Evolutionary conservation across 2,888 invertebrate species (phyloP).

Genomic region (Lycia hirtaria): DNA sequence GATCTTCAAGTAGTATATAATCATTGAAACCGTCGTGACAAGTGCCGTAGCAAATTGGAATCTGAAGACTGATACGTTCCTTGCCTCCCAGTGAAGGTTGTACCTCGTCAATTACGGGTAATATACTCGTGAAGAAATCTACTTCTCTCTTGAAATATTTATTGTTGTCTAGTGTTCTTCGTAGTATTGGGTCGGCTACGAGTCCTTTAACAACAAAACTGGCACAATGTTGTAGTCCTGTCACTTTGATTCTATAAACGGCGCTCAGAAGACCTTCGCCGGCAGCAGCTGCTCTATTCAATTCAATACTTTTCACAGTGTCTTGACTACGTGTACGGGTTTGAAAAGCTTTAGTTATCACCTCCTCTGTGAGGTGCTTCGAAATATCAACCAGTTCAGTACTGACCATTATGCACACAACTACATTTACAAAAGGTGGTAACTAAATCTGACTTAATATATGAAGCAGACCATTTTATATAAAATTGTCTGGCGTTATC

Average conservation of each 20-base stretch:
- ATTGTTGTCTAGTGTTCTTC: constrained; percentile 49
- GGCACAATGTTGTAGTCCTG: constrained; percentile 43
- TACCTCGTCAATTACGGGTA: constrained; percentile 51
- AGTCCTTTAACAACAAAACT: constrained; percentile 60
- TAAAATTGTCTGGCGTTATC: constrained; percentile 22
- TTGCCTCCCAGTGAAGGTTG: constrained; percentile 55
- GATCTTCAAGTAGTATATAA: constrained; percentile 62
- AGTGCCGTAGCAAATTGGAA: constrained; percentile 56
- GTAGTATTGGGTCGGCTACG: constrained; percentile 48
- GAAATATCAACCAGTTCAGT: constrained; percentile 54
- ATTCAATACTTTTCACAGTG: constrained; percentile 44
- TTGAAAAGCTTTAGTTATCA: constrained; percentile 55
- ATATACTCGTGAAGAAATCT: constrained; percentile 53
- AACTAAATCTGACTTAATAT: constrained; percentile 39
- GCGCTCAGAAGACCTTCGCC: constrained; percentile 63
- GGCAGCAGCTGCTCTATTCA: constrained; percentile 55
- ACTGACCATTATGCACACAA: constrained; percentile 47
- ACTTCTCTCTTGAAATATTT: constrained; percentile 56
- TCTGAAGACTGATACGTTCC: constrained; percentile 51
- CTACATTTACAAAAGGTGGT: constrained; percentile 1
- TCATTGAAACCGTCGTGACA: constrained; percentile 56
- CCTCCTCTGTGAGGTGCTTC: constrained; percentile 51
- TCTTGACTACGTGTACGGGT: constrained; percentile 55
- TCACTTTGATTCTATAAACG: constrained; percentile 57
- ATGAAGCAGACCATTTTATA: constrained; percentile 10